Evolutionary conservation across 2,797 vertebrate species (phyloP).

Genomic region (Premnoplex brunnescens): DNA sequence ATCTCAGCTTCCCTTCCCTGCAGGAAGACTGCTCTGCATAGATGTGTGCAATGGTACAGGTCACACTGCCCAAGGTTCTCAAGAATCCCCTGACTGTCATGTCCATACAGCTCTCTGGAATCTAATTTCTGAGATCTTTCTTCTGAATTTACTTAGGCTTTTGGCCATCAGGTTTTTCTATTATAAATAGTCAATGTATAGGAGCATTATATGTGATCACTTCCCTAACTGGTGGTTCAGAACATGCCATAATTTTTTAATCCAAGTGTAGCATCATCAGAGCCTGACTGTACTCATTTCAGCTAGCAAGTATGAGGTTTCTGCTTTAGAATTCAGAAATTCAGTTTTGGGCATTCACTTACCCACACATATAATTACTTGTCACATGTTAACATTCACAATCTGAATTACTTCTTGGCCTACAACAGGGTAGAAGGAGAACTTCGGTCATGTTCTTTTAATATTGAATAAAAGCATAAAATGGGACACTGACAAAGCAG

Average conservation of each 20-base stretch:
- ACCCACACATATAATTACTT: neutral
- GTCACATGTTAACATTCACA: neutral
- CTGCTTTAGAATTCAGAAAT: neutral
- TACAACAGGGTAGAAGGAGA: neutral
- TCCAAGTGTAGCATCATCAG: accelerated
- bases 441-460: neutral
- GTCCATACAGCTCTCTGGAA: neutral
- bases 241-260: neutral
- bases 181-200: neutral
- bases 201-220: neutral
- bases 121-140: neutral
- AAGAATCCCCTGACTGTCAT: neutral
- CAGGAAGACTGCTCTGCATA: too few species aligned
- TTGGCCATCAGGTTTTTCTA: neutral
- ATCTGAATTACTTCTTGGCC: neutral
- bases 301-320: neutral
- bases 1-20: too few species aligned
- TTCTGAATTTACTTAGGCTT: neutral
- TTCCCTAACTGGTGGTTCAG: neutral
- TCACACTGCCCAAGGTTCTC: neutral
- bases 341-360: neutral
- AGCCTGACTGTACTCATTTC: neutral
- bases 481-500: neutral
- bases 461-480: neutral
- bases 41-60: too few species aligned